Evolutionary conservation across 2,797 vertebrate genomes (phyloP).

Genomic region (Lacerta agilis): DNA sequence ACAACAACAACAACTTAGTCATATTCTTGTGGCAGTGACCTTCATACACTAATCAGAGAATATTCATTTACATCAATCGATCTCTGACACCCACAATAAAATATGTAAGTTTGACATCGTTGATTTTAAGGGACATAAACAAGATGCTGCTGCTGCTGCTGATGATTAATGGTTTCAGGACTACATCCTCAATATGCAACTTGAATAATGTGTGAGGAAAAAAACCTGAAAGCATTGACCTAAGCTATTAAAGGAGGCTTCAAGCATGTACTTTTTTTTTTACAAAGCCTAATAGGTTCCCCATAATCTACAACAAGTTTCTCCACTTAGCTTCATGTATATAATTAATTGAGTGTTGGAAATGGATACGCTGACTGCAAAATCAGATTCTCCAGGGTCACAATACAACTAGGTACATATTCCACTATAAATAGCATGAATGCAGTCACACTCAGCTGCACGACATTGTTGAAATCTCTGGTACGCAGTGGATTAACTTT

Average conservation of each 20-base stretch:
- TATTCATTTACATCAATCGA: neutral
- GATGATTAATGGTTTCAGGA: neutral
- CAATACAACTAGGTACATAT: slow-evolving; percentile 29
- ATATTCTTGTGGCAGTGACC: neutral
- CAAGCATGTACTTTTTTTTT: neutral
- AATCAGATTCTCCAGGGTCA: slow-evolving; percentile 21
- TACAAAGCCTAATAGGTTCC: slow-evolving; percentile 6
- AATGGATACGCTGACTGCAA: slow-evolving; percentile 11
- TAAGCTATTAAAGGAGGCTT: slow-evolving; percentile 8
- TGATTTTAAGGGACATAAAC: neutral
- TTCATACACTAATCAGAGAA: neutral
- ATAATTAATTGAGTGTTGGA: neutral
- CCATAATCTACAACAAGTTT: neutral
- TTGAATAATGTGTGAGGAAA: neutral
- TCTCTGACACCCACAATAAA: neutral
- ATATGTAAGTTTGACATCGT: neutral
- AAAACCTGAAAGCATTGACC: neutral
- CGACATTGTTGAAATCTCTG: slow-evolving; percentile 38
- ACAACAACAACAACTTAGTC: too few relatives aligned
- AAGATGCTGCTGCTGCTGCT: neutral
- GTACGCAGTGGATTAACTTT: slow-evolving; percentile 20
- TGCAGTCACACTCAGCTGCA: slow-evolving; percentile 50
- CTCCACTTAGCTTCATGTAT: neutral
- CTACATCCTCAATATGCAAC: neutral
- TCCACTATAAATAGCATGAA: slow-evolving; percentile 57